Evolutionary conservation across 2,888 invertebrate species (phyloP).

Genomic region (Drosophila algonquin): DNA sequence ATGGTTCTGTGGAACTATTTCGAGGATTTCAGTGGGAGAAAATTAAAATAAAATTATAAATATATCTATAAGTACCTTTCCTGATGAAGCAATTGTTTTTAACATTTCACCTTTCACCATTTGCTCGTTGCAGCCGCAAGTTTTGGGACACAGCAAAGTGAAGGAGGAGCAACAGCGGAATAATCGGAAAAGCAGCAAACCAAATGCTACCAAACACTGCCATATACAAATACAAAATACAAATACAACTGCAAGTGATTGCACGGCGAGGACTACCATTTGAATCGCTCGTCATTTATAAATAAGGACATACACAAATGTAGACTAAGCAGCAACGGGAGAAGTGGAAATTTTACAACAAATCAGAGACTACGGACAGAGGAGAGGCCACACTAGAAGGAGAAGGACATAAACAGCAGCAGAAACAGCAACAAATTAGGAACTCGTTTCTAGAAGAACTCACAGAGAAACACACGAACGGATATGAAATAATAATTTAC

Average conservation of each 20-base stretch:
- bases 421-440: conserved; percentile 27
- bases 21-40: no score
- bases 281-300: conserved; percentile 45
- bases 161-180: conserved; percentile 46
- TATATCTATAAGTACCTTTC: background rate
- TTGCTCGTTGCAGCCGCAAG: conserved; percentile 52
- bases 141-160: conserved; percentile 40
- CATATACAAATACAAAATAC: conserved; percentile 43
- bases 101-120: background rate
- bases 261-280: conserved; percentile 40
- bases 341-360: conserved; percentile 43
- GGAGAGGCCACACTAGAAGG: conserved; percentile 14
- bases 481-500: conserved; percentile 45
- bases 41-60: no score
- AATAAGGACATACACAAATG: conserved; percentile 34
- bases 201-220: conserved; percentile 76
- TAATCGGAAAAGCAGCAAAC: conserved; percentile 53
- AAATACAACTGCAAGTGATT: conserved; percentile 40
- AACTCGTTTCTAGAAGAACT: conserved; percentile 18
- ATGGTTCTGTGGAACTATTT: no score
- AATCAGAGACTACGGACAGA: conserved; percentile 24
- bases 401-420: conserved; percentile 18
- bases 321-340: conserved; percentile 27
- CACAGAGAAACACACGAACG: conserved; percentile 6
- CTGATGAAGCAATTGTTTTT: background rate